Conservation (phyloP, 1,140 invertebrate species). For the Hirudo medicinalis region DNA sequence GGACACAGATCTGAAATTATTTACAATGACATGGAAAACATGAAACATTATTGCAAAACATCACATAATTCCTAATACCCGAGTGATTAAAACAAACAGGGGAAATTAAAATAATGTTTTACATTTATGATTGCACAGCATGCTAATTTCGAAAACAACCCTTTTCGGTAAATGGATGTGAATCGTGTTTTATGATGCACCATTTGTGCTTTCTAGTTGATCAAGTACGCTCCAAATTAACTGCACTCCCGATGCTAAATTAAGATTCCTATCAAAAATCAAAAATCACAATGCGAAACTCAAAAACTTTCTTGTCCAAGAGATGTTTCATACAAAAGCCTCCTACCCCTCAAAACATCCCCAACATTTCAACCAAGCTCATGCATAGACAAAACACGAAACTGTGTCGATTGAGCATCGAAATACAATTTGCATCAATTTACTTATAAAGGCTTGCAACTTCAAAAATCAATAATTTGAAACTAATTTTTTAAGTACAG, state of each 20-base stretch:
- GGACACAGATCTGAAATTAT: not conserved
- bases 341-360: not conserved
- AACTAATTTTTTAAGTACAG: no score
- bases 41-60: not conserved
- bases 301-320: not conserved
- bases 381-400: slow-evolving; percentile 9
- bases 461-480: no score
- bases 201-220: no score
- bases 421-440: no score
- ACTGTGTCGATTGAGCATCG: no score
- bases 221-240: not conserved
- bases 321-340: not conserved
- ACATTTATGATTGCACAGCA: no score
- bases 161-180: no score
- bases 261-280: not conserved
- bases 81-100: not conserved
- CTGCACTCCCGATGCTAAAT: not conserved
- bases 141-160: no score
- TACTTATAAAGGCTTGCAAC: no score
- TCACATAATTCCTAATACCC: not conserved
- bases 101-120: not conserved
- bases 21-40: not conserved
- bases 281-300: not conserved
- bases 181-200: no score
- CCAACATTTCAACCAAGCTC: not conserved